Evolutionary conservation across 2,113 vertebrate species (phyloP).

Genomic region (Choloepus hoffmanni): DNA sequence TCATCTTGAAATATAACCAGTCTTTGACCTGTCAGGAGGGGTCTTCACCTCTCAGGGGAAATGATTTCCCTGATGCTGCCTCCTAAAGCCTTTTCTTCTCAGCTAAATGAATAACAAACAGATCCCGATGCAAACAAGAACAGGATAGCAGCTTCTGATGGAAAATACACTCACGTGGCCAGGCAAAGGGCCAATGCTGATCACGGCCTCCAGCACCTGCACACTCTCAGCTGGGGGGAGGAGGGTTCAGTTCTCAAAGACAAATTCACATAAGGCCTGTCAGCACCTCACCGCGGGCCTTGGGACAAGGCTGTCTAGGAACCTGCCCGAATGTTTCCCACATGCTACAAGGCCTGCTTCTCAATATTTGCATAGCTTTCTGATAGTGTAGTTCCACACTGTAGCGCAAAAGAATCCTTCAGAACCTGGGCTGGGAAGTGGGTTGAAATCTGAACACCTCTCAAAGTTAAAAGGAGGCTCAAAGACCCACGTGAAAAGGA

Average conservation of each 20-base stretch:
- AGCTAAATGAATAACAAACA: neutral
- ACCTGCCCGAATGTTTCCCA: constrained; percentile 75
- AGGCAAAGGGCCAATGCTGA: constrained; percentile 78
- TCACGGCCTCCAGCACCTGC: constrained; percentile 79
- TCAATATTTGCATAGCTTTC: constrained; percentile 48
- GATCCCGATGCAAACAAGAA: constrained; percentile 39
- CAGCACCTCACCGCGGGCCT: constrained; percentile 71
- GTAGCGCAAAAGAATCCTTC: constrained; percentile 62
- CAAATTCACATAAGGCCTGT: constrained; percentile 70
- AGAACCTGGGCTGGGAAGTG: constrained; percentile 33
- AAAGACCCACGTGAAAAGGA: neutral
- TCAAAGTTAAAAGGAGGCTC: constrained; percentile 25
- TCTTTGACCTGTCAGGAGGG: neutral
- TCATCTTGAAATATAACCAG: neutral
- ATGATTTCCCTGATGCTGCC: neutral
- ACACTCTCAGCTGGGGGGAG: constrained; percentile 74
- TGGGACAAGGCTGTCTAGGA: constrained; percentile 71
- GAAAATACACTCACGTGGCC: constrained; percentile 63
- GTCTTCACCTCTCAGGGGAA: constrained; percentile 18
- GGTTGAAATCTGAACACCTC: constrained; percentile 3
- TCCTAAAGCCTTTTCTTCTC: neutral
- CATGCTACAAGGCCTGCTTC: constrained; percentile 51
- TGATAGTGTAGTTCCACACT: neutral
- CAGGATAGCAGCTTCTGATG: constrained; percentile 20
- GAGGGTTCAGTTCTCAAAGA: constrained; percentile 71